phyloP scores from a whole-genome alignment of 2,113 vertebrate genomes.

The Lates calcarifer region DNA sequence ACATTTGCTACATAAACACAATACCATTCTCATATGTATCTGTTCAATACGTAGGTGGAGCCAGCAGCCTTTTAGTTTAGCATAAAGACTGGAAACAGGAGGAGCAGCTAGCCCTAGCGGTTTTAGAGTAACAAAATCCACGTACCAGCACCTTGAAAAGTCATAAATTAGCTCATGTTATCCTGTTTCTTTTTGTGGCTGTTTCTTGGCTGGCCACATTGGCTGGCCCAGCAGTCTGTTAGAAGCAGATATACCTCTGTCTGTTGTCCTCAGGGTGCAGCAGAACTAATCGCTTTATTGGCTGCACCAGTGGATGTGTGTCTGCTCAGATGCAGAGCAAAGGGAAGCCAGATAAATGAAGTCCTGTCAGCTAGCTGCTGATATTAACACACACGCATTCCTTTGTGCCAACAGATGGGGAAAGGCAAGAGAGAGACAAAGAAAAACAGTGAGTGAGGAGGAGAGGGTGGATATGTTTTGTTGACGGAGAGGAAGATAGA shows the following conservation, averaged over 20 bases:
- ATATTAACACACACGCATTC: constrained; percentile 20
- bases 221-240: constrained; percentile 47
- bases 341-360: constrained; percentile 60
- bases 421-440: background rate
- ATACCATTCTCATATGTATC: too few relatives aligned
- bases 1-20: background rate
- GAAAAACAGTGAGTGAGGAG: background rate
- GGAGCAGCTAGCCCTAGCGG: too few relatives aligned
- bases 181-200: background rate
- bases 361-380: constrained; percentile 29
- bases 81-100: background rate
- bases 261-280: constrained; percentile 65
- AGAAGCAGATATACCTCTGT: constrained; percentile 68
- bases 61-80: background rate
- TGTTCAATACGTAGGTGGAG: background rate
- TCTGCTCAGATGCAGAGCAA: constrained; percentile 41
- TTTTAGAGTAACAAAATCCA: background rate
- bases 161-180: constrained; percentile 1
- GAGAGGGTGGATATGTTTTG: background rate
- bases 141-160: background rate
- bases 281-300: constrained; percentile 74
- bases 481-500: background rate
- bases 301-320: constrained; percentile 60
- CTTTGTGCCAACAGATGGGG: constrained; percentile 11
- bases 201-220: background rate